Percentiles rank a stretch among this genome's conserved stretches.
These are phyloP conservation scores for Ispidina picta DNA, from an alignment of 2,797 vertebrate species.

Conservation along the genomic window DNA sequence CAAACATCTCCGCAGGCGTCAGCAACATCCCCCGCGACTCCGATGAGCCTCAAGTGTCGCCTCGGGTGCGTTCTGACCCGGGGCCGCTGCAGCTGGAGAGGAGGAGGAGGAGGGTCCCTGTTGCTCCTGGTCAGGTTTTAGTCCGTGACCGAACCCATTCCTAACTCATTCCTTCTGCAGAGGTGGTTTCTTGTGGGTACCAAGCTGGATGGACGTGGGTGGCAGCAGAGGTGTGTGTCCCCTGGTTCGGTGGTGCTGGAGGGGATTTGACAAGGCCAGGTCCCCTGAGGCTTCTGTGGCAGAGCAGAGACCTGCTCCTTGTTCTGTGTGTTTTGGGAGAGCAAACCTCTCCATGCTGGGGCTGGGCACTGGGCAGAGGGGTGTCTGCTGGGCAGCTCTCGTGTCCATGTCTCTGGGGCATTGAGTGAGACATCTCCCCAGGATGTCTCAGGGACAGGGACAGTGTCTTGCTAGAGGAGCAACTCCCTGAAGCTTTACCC, in stretches of 20 bases:
- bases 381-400: not conserved
- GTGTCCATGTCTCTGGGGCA: fast-evolving
- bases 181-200: fast-evolving
- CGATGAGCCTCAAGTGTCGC: not conserved
- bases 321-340: fast-evolving
- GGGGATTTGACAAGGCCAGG: not conserved
- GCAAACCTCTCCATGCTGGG: not conserved
- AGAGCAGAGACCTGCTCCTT: not conserved
- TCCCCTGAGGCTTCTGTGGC: not conserved
- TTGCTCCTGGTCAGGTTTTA: not conserved
- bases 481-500: not conserved
- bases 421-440: not conserved
- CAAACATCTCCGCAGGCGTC: not conserved
- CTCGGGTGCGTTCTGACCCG: fast-evolving
- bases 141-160: fast-evolving
- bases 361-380: not conserved
- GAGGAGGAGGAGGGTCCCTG: not conserved
- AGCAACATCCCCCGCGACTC: not conserved
- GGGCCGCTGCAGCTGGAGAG: not conserved
- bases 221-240: not conserved
- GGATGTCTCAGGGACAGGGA: not conserved
- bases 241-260: not conserved
- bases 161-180: fast-evolving
- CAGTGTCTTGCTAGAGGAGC: not conserved
- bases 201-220: not conserved